phyloP scores from a whole-genome alignment of 1,140 invertebrate genomes.

The Xylocopa sonorina region DNA sequence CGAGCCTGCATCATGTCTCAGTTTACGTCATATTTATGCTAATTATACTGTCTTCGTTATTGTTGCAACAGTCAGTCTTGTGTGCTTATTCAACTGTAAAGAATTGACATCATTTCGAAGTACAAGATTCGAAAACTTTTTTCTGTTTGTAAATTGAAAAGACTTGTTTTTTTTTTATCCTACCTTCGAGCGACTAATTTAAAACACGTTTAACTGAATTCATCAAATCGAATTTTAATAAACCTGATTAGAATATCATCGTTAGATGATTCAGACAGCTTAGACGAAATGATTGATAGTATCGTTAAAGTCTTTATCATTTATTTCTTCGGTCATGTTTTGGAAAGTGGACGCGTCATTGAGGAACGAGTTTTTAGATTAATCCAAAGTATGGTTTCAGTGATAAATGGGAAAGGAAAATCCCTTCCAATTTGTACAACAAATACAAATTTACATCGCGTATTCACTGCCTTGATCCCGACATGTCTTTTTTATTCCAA shows the following conservation, averaged over 20 bases:
- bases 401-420: background rate
- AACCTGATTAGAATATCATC: conserved; percentile 49
- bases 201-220: conserved; percentile 38
- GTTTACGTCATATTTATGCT: conserved; percentile 5
- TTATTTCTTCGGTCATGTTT: background rate
- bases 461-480: background rate
- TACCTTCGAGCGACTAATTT: too few species aligned
- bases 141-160: background rate
- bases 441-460: background rate
- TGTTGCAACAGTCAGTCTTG: background rate
- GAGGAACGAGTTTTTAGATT: background rate
- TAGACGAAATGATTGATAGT: background rate
- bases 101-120: background rate
- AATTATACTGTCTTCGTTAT: background rate
- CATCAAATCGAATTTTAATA: background rate
- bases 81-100: too few species aligned
- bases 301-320: background rate
- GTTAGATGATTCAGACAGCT: conserved; percentile 25
- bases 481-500: background rate
- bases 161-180: conserved; percentile 14
- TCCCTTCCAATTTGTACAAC: background rate
- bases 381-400: background rate
- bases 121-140: conserved; percentile 21
- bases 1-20: background rate
- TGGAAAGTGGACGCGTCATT: background rate